Evolutionary conservation across 2,888 invertebrate genomes (phyloP).

Genomic region (Zonitis immaculata): DNA sequence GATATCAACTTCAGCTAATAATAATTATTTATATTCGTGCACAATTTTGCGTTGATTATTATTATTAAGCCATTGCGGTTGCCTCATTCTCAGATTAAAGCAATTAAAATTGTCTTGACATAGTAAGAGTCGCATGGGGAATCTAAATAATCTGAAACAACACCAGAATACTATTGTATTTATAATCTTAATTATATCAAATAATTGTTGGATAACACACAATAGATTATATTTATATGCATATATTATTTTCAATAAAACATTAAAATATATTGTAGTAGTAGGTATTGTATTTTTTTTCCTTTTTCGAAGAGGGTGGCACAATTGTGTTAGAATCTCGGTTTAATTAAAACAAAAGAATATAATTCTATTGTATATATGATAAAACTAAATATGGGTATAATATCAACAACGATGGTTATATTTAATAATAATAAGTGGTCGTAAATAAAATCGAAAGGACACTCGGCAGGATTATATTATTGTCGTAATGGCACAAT

Average conservation of each 20-base stretch:
- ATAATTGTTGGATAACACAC: background rate
- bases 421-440: slow-evolving; percentile 8
- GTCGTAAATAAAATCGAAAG: slow-evolving; percentile 20
- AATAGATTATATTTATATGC: too few species aligned
- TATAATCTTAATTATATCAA: slow-evolving; percentile 5
- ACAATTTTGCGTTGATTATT: slow-evolving; percentile 15
- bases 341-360: slow-evolving; percentile 15
- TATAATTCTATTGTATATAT: background rate
- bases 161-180: slow-evolving; percentile 4
- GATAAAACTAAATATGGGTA: too few species aligned
- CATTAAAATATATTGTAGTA: background rate
- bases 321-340: slow-evolving; percentile 1
- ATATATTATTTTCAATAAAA: background rate
- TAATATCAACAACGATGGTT: too few species aligned
- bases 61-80: slow-evolving; percentile 21
- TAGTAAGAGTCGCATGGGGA: slow-evolving; percentile 28
- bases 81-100: slow-evolving; percentile 28
- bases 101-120: slow-evolving; percentile 30
- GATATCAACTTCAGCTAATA: too few species aligned
- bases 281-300: too few species aligned
- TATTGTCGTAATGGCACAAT: slow-evolving; percentile 10
- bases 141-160: slow-evolving; percentile 20
- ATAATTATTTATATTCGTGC: slow-evolving; percentile 25
- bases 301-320: too few species aligned
- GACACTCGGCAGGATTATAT: slow-evolving; percentile 14